These are phyloP conservation scores for Druon quercuslanigerum DNA, from an alignment of 1,140 invertebrate genomes.

Conservation along the genomic window DNA sequence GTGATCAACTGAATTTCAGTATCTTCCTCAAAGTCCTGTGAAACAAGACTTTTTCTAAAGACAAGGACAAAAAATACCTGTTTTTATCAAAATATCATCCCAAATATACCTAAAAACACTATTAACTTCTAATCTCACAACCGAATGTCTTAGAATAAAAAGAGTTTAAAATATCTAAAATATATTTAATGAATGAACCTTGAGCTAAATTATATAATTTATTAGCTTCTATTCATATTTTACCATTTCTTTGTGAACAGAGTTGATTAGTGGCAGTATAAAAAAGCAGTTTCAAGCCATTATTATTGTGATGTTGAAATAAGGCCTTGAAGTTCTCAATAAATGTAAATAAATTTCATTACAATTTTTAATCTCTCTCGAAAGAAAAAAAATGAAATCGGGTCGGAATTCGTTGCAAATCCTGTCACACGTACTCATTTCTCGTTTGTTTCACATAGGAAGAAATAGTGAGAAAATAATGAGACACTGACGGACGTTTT, in stretches of 20 bases:
- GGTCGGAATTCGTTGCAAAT: slow-evolving; percentile 31
- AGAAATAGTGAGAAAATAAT: slow-evolving; percentile 31
- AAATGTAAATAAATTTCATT: slow-evolving; percentile 25
- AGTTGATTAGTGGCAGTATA: background rate
- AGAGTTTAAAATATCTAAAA: too few species aligned
- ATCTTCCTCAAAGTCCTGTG: background rate
- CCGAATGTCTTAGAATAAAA: too few species aligned
- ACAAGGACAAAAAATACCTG: background rate
- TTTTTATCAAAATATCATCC: background rate
- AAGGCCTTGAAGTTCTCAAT: slow-evolving; percentile 10
- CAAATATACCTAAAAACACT: too few species aligned
- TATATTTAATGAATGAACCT: too few species aligned
- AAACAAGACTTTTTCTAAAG: background rate
- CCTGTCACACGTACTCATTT: slow-evolving; percentile 30
- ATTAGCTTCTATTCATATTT: too few species aligned
- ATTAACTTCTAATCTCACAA: too few species aligned
- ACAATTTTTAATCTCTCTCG: slow-evolving; percentile 27
- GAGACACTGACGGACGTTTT: slow-evolving; percentile 24
- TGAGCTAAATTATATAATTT: too few species aligned
- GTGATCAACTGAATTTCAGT: background rate
- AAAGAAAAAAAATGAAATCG: slow-evolving; percentile 15
- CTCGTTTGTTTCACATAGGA: slow-evolving; percentile 10
- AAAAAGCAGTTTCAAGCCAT: background rate
- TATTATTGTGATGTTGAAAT: slow-evolving; percentile 9
- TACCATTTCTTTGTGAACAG: too few species aligned